Conservation (phyloP, 2,113 vertebrate species). For the Colistium nudipinnis region DNA sequence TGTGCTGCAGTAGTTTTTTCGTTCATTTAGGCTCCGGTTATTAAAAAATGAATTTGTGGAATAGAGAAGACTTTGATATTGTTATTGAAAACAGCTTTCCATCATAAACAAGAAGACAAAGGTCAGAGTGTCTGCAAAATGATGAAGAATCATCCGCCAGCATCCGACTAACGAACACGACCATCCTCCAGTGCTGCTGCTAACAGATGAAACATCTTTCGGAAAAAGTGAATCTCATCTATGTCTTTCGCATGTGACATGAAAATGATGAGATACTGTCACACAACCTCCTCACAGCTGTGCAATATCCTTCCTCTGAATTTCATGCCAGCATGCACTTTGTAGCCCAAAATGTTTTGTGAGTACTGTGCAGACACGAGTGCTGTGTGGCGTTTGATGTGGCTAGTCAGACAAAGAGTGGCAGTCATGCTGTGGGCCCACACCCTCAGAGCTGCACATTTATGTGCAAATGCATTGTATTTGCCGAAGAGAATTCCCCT, state of each 20-base stretch:
- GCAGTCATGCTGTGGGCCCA: slow-evolving; percentile 25
- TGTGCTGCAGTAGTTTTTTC: no score
- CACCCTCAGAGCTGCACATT: slow-evolving; percentile 53
- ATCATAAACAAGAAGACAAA: neutral
- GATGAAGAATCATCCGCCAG: neutral
- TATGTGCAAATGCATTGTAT: slow-evolving; percentile 67
- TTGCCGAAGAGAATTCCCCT: slow-evolving; percentile 48
- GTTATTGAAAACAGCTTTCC: no score
- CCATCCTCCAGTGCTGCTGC: neutral
- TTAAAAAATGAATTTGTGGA: no score
- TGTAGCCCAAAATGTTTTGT: neutral
- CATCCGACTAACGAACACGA: no score
- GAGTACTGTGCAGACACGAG: neutral
- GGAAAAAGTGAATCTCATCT: neutral
- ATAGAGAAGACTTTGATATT: no score
- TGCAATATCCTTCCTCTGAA: neutral
- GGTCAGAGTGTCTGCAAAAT: neutral
- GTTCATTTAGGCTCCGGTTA: no score
- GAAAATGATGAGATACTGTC: neutral
- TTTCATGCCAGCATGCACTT: neutral
- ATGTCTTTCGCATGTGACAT: neutral
- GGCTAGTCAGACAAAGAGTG: slow-evolving; percentile 38
- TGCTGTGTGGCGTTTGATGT: slow-evolving; percentile 9
- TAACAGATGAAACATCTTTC: neutral
- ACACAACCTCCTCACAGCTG: neutral